phyloP scores from a whole-genome alignment of 1,140 invertebrate genomes.

The Zaprionus ornatus region DNA sequence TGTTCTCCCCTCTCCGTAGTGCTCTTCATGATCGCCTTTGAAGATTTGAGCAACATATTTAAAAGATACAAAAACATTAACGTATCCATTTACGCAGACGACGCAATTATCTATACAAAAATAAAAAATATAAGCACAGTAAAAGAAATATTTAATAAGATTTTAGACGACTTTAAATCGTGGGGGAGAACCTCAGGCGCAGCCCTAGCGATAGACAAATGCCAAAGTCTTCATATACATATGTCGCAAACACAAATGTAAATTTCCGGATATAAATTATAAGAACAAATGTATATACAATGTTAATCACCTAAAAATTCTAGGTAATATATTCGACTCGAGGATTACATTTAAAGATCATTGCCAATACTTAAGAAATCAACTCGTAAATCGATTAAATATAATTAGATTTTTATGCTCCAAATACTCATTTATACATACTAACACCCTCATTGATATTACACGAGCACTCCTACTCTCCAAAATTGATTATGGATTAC shows the following conservation, averaged over 20 bases:
- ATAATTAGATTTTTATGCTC: slow-evolving; percentile 20
- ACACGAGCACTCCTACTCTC: slow-evolving; percentile 1
- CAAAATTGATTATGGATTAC: slow-evolving; percentile 19
- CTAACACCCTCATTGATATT: slow-evolving; percentile 3
- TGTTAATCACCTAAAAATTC: not conserved
- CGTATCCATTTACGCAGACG: slow-evolving; percentile 8
- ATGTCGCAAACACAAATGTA: no score
- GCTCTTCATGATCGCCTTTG: slow-evolving; percentile 39
- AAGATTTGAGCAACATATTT: slow-evolving; percentile 26
- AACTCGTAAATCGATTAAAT: slow-evolving; percentile 14
- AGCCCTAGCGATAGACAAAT: no score
- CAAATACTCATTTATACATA: slow-evolving; percentile 12
- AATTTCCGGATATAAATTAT: no score
- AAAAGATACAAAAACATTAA: not conserved
- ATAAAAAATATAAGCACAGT: slow-evolving; percentile 13
- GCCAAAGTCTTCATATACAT: no score
- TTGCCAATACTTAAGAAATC: slow-evolving; percentile 9
- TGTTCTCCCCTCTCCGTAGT: slow-evolving; percentile 40
- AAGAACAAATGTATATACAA: slow-evolving; percentile 17
- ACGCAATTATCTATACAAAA: slow-evolving; percentile 33
- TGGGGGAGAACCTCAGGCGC: not conserved
- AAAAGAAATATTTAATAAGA: slow-evolving; percentile 5
- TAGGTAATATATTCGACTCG: slow-evolving; percentile 2
- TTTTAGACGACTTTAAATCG: slow-evolving; percentile 1
- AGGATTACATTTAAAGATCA: slow-evolving; percentile 14